Conservation (phyloP, 1,140 invertebrate genomes). For the Contarinia nasturtii region DNA sequence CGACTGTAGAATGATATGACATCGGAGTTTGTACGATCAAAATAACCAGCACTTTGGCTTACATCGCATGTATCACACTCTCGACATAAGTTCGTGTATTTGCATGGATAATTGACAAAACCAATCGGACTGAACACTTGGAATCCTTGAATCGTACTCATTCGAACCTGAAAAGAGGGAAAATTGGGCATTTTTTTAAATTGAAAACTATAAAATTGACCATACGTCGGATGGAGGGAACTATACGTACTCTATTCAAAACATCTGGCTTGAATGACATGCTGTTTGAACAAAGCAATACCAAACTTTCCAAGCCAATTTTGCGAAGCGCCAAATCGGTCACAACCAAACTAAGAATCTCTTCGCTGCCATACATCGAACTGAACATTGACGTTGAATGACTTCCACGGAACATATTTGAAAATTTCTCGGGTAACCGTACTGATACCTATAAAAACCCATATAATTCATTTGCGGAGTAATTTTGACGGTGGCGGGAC, state of each 20-base stretch:
- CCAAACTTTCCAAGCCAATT: constrained; percentile 44
- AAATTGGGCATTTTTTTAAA: constrained; percentile 9
- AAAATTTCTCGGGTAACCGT: constrained; percentile 28
- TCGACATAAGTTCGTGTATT: constrained; percentile 28
- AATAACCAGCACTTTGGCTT: constrained; percentile 60
- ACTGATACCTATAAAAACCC: too few species aligned
- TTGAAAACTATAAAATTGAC: constrained; percentile 1
- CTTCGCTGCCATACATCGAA: constrained; percentile 18
- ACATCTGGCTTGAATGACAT: constrained; percentile 58
- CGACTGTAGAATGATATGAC: constrained; percentile 63
- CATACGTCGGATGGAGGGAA: too few species aligned
- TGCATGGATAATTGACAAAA: constrained; percentile 51
- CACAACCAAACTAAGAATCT: constrained; percentile 40
- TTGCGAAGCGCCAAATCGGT: constrained; percentile 52
- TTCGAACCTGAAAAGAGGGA: constrained; percentile 40
- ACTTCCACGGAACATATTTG: constrained; percentile 12
- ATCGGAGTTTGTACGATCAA: constrained; percentile 48
- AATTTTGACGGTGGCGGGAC: too few species aligned
- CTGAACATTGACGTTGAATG: constrained; percentile 15
- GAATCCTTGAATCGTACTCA: constrained; percentile 64
- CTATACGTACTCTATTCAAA: constrained; percentile 49
- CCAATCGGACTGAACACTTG: constrained; percentile 69
- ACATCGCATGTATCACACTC: constrained; percentile 42
- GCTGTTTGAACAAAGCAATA: constrained; percentile 41
- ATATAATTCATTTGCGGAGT: too few species aligned